Evolutionary conservation across 1,140 invertebrate species (phyloP), one percentile per base, ranked within the genome.

Genomic region (Listronotus bonariensis): DNA sequence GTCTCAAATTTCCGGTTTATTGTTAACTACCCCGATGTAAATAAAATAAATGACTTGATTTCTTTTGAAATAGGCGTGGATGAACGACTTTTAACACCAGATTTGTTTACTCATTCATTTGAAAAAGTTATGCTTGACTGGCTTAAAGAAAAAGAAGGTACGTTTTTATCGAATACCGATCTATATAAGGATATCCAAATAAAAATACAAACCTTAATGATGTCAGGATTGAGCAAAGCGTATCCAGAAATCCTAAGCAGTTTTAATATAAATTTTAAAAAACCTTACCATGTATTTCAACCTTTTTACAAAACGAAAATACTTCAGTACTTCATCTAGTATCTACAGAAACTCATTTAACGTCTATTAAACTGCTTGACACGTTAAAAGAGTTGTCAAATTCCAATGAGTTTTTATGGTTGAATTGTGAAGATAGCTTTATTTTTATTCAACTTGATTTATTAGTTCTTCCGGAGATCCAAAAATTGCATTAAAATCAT

Each of bases 51-150:
- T 17, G 8, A 10, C 1, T 14, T 11, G 12, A 46, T 46, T 18
- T 17, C 43, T 17, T 18, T 18, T 10, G 43, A 46, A 46, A 18
- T 46, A 18, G 43, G 43, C 8, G 43, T 10, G 7, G 43, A 46
- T 17, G 15, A 18, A 18, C 1, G n/a, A 1, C 20, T 46, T 17
- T 11, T 46, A 3, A 26, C 15, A 6, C 15, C 43, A 18, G 43
- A 46, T 10, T 26, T 46, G 20, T 17, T 26, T 46, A 46, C 43
- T 1, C 20, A 26, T 46, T 46, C 43, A 18, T 46, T 46, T 26
- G 15, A 46, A 26, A 46, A 46, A n/a, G 43, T 18, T 1, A 46
- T 46, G 9, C 43, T 46, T 26, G 43, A 46, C 43, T 46, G 43
- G 43, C 43, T 46, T 9, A 26, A 26, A 17, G 8, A 46, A 26